Percentiles rank a stretch among this genome's conserved stretches.
phyloP scores from a whole-genome alignment of 2,888 invertebrate genomes.

The Caenorhabditis sp. region DNA sequence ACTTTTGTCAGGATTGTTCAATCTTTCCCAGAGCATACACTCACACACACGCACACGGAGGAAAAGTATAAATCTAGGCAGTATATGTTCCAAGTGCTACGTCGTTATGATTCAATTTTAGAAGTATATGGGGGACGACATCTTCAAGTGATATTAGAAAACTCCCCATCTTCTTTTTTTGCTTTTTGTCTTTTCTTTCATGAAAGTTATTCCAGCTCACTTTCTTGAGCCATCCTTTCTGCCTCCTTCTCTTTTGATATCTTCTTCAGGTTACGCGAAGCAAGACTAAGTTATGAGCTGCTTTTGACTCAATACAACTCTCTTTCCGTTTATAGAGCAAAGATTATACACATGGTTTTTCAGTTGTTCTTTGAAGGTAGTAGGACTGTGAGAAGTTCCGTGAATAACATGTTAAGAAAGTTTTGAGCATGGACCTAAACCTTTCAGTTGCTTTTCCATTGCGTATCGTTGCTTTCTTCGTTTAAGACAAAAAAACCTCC shows the following conservation, averaged over 20 bases:
- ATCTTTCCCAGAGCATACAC: too few relatives aligned
- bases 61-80: constrained; percentile 22
- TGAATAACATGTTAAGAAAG: too few relatives aligned
- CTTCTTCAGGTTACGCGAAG: constrained; percentile 18
- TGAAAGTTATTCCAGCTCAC: constrained; percentile 34
- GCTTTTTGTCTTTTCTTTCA: constrained; percentile 1
- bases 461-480: neutral
- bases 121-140: constrained; percentile 34
- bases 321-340: too few relatives aligned
- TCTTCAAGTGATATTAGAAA: constrained; percentile 52
- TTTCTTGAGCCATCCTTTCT: constrained; percentile 4
- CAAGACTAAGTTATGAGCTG: constrained; percentile 23
- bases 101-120: constrained; percentile 51
- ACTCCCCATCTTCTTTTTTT: constrained; percentile 13
- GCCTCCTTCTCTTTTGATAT: constrained; percentile 1
- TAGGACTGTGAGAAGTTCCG: too few relatives aligned
- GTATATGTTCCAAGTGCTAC: constrained; percentile 41
- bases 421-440: too few relatives aligned
- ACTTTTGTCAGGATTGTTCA: too few relatives aligned
- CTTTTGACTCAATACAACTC: constrained; percentile 14
- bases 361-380: neutral
- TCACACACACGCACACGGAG: too few relatives aligned
- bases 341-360: too few relatives aligned
- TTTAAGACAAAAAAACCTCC: constrained; percentile 39
- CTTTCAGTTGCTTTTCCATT: neutral